Conservation (phyloP, 2,888 invertebrate species). For the Physocephala rufipes region DNA sequence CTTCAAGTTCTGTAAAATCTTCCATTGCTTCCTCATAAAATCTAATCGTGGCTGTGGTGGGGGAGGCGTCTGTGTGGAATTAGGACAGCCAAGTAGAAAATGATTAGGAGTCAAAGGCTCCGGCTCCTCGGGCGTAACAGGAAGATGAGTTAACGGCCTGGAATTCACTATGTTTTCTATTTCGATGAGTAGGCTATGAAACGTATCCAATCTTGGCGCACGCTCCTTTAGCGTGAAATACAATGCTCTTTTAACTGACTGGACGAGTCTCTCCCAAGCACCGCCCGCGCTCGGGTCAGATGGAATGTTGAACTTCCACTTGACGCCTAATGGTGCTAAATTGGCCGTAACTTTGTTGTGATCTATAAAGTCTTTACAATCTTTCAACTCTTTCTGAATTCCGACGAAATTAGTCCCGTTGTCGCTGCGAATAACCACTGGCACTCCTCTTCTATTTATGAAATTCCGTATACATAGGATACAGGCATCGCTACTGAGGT, state of each 20-base stretch:
- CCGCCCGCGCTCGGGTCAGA: conserved; percentile 45
- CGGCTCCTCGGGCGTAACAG: conserved; percentile 29
- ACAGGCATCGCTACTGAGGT: conserved; percentile 43
- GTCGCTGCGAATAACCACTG: conserved; percentile 41
- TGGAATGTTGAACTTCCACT: conserved; percentile 39
- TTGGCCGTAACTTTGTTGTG: conserved; percentile 26
- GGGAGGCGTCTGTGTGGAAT: conserved; percentile 35
- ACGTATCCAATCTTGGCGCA: conserved; percentile 39
- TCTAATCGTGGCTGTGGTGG: conserved; percentile 38
- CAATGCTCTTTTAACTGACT: conserved; percentile 34
- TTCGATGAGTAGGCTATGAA: conserved; percentile 40
- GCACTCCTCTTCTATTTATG: conserved; percentile 39
- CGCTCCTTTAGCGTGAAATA: conserved; percentile 30
- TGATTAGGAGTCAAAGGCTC: conserved; percentile 43
- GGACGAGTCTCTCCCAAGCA: conserved; percentile 44
- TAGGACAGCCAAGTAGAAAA: conserved; percentile 40
- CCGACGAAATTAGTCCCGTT: conserved; percentile 33
- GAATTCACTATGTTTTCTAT: conserved; percentile 42
- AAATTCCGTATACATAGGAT: conserved; percentile 43
- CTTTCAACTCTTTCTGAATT: conserved; percentile 33
- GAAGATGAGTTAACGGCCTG: conserved; percentile 39
- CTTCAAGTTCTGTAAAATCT: not conserved
- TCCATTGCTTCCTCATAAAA: conserved; percentile 38
- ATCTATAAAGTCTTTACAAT: conserved; percentile 33
- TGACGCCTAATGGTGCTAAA: conserved; percentile 30